Evolutionary conservation across 2,113 vertebrate genomes (phyloP), one percentile per base, ranked within the genome.

Genomic region (Centrocercus urophasianus): DNA sequence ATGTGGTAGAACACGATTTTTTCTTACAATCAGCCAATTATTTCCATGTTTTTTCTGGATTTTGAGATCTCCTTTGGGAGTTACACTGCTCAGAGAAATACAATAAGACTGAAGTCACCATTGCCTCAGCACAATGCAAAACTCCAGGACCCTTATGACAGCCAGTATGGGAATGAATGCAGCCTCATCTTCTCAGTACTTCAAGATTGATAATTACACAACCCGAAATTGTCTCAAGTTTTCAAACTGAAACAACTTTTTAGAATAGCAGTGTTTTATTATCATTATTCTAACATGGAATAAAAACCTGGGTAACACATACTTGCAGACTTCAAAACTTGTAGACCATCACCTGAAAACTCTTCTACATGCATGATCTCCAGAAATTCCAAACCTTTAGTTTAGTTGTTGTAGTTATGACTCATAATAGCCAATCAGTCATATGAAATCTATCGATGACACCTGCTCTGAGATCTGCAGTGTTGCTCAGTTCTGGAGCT

Each of bases 1-100:
- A 11, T 65, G 38, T 34, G 30, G 13, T 66, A 40, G 40, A 90
- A 91, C 79, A 65, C 4, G 19, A 6, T 71, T 86, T 89, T 77
- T 57, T 25, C 18, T 85, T 83, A 43, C 16, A 94, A 72, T 10
- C 6, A 7, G 48, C 32, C 60, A 87, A 87, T 91, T 83, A 91
- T 81, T 88, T 95, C 79, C 34, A 21, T 8, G 9, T 63, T n/a
- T 94, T 81, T 83, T 92, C 65, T 61, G 50, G 76, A 83, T 45
- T 57, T 91, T 50, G 76, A 93, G 66, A 50, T 78, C 34, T 83
- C 88, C 30, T 78, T 86, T 65, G 27, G 34, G 91, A 90, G 16
- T 4, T 14, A 54, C 2, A 0, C 85, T 83, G 74, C 52, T 47
- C 60, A 77, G 42, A 70, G 47, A 94, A 89, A 88, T 59, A 67